Evolutionary conservation across 2,113 vertebrate species (phyloP).

Genomic region (Labeo catla): DNA sequence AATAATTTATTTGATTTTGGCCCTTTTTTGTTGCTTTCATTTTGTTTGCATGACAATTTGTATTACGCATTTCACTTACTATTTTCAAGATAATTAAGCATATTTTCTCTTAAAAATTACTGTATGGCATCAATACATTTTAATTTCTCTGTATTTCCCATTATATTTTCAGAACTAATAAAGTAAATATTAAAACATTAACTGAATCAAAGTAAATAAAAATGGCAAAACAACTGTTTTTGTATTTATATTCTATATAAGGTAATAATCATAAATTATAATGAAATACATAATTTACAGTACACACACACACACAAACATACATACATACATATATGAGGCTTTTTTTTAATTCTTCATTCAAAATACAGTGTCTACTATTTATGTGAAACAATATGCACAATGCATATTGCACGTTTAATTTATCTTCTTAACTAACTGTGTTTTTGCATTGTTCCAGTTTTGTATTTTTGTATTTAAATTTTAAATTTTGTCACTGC

Average conservation of each 20-base stretch:
- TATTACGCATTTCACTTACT: background rate
- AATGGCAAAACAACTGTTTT: no score
- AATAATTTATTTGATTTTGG: no score
- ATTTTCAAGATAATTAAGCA: background rate
- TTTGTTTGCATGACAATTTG: background rate
- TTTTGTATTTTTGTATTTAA: background rate
- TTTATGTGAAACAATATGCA: background rate
- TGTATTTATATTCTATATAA: background rate
- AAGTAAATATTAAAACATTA: background rate
- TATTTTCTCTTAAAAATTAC: background rate
- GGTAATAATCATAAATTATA: background rate
- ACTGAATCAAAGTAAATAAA: no score
- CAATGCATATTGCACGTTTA: background rate
- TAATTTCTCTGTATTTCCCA: background rate
- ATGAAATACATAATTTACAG: background rate
- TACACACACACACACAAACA: no score
- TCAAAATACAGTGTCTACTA: background rate
- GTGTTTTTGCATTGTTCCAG: background rate
- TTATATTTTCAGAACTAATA: background rate
- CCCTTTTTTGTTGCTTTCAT: background rate
- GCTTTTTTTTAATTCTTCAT: background rate
- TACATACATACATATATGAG: no score
- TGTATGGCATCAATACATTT: background rate
- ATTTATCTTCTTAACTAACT: background rate
- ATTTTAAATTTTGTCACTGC: background rate